Evolutionary conservation across 2,797 vertebrate species (phyloP).

Genomic region (Tachyglossus aculeatus): DNA sequence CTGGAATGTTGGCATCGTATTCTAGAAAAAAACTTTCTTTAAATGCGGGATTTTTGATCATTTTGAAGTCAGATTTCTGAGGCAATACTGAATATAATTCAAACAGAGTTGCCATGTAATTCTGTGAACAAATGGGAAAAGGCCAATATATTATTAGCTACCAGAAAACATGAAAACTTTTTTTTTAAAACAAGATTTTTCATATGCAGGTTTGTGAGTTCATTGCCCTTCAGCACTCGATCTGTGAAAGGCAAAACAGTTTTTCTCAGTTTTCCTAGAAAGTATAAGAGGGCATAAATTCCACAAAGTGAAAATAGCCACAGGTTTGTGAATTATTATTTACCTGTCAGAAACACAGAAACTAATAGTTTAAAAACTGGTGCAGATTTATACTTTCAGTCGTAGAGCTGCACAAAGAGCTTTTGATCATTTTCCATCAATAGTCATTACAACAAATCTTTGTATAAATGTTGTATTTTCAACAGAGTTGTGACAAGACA

Average conservation of each 20-base stretch:
- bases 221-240: not conserved
- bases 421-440: slow-evolving; percentile 11
- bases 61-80: no score
- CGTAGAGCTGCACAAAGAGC: slow-evolving; percentile 29
- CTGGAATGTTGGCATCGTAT: no score
- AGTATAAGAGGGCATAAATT: not conserved
- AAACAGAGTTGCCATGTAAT: no score
- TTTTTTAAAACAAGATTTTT: no score
- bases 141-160: no score
- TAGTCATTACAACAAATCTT: slow-evolving; percentile 23
- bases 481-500: slow-evolving; percentile 61
- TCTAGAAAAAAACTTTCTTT: no score
- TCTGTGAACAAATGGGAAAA: no score
- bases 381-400: slow-evolving; percentile 2
- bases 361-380: slow-evolving; percentile 43
- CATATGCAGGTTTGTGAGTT: not conserved
- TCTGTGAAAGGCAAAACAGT: not conserved
- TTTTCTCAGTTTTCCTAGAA: not conserved
- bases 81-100: no score
- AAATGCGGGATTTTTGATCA: no score
- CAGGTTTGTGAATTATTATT: not conserved
- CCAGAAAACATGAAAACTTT: no score
- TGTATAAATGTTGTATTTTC: slow-evolving; percentile 31
- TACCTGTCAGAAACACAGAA: slow-evolving; percentile 39
- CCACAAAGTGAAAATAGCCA: not conserved